A percentile compares a stretch with the other conserved stretches of the same genome.
phyloP scores from a whole-genome alignment of 2,113 vertebrate genomes.

The Cyprinodon tularosa region DNA sequence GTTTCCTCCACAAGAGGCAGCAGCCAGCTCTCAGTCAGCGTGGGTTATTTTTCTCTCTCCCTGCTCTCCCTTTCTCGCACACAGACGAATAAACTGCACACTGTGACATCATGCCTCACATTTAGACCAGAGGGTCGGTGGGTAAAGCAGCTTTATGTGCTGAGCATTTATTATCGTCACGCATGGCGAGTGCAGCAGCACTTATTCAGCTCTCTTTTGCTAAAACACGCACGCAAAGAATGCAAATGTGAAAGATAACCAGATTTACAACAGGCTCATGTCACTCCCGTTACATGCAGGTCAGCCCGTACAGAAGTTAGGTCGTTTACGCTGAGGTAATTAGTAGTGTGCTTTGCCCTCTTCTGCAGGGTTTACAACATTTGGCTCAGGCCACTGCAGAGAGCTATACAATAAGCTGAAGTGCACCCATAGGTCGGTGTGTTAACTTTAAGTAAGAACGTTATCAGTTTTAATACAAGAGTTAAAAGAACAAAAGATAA shows the following conservation, averaged over 20 bases:
- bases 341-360: constrained; percentile 28
- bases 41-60: constrained; percentile 26
- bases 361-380: constrained; percentile 17
- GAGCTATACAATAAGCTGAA: neutral
- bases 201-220: constrained; percentile 39
- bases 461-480: neutral
- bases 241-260: constrained; percentile 14
- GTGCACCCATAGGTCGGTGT: neutral
- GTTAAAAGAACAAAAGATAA: neutral
- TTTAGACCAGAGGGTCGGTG: constrained; percentile 64
- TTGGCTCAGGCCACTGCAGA: constrained; percentile 1
- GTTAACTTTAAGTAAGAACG: neutral
- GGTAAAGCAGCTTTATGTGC: constrained; percentile 57
- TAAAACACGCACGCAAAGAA: constrained; percentile 13
- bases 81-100: constrained; percentile 5
- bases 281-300: constrained; percentile 22
- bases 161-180: constrained; percentile 48
- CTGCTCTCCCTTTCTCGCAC: constrained; percentile 1
- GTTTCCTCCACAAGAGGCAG: constrained; percentile 69
- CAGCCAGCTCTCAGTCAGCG: constrained; percentile 55
- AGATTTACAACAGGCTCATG: constrained; percentile 15
- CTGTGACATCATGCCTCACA: constrained; percentile 67
- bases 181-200: constrained; percentile 42
- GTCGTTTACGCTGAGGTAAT: constrained; percentile 36
- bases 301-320: constrained; percentile 30